Conservation (phyloP, 2,888 invertebrate species). For the Hemistola chrysoprasaria region DNA sequence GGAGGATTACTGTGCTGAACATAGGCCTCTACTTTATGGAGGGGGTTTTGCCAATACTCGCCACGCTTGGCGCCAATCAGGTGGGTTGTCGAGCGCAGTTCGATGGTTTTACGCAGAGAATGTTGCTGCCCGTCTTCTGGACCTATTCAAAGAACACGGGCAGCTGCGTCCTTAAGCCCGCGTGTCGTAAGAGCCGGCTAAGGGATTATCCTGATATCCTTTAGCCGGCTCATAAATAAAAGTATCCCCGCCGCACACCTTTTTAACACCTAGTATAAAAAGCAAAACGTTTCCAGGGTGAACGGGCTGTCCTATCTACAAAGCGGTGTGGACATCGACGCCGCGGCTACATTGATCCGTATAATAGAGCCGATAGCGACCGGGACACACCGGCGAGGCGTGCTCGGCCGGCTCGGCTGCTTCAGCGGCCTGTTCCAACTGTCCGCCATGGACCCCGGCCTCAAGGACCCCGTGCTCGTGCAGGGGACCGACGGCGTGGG, state of each 20-base stretch:
- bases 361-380: slow-evolving; percentile 91
- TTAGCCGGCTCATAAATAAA: not conserved
- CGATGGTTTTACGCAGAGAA: too few relatives aligned
- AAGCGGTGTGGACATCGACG: slow-evolving; percentile 96
- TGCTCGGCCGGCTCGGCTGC: slow-evolving; percentile 92
- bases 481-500: slow-evolving; percentile 98
- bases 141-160: too few relatives aligned
- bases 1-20: too few relatives aligned
- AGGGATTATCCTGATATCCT: too few relatives aligned
- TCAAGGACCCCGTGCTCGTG: slow-evolving; percentile 92
- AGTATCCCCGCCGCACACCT: not conserved
- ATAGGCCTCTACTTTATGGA: too few relatives aligned
- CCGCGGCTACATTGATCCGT: slow-evolving; percentile 93
- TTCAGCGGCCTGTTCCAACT: slow-evolving; percentile 97
- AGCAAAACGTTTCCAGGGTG: slow-evolving; percentile 46
- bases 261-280: not conserved
- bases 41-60: too few relatives aligned
- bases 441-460: slow-evolving; percentile 83
- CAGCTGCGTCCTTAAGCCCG: too few relatives aligned
- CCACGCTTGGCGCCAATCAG: too few relatives aligned
- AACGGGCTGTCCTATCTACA: slow-evolving; percentile 92
- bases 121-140: too few relatives aligned
- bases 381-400: slow-evolving; percentile 89
- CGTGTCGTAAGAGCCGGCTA: too few relatives aligned
- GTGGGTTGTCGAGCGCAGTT: too few relatives aligned